phyloP scores from a whole-genome alignment of 2,888 invertebrate genomes.

The Parochlus steinenii region DNA sequence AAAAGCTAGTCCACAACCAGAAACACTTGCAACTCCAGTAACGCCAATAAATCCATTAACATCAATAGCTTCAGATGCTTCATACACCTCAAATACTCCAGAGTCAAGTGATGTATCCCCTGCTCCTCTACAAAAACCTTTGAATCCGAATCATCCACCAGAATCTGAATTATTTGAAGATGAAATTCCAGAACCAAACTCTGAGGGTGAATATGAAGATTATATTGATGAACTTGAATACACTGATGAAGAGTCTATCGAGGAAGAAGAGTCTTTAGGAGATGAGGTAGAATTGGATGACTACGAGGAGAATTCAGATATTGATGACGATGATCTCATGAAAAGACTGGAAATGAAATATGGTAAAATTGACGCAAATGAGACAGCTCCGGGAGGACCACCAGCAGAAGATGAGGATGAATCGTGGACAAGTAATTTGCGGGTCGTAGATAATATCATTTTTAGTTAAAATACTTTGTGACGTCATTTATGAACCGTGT shows the following conservation, averaged over 20 bases:
- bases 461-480: neutral
- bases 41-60: constrained; percentile 14
- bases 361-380: constrained; percentile 41
- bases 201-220: constrained; percentile 27
- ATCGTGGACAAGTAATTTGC: constrained; percentile 29
- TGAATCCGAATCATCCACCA: constrained; percentile 16
- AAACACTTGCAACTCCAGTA: constrained; percentile 7
- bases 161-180: constrained; percentile 18
- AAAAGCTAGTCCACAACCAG: constrained; percentile 2
- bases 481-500: neutral
- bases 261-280: constrained; percentile 26
- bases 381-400: constrained; percentile 23
- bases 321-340: constrained; percentile 52
- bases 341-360: constrained; percentile 56
- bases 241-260: constrained; percentile 28
- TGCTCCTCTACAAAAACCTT: too few species aligned
- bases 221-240: constrained; percentile 23
- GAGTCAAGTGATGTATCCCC: too few species aligned
- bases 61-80: too few species aligned
- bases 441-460: neutral
- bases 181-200: constrained; percentile 17
- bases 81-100: too few species aligned
- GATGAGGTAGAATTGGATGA: constrained; percentile 34
- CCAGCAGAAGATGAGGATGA: constrained; percentile 24
- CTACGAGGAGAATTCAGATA: constrained; percentile 39